phyloP scores from a whole-genome alignment of 1,140 invertebrate genomes.

The Leptestheria dahalacensis region DNA sequence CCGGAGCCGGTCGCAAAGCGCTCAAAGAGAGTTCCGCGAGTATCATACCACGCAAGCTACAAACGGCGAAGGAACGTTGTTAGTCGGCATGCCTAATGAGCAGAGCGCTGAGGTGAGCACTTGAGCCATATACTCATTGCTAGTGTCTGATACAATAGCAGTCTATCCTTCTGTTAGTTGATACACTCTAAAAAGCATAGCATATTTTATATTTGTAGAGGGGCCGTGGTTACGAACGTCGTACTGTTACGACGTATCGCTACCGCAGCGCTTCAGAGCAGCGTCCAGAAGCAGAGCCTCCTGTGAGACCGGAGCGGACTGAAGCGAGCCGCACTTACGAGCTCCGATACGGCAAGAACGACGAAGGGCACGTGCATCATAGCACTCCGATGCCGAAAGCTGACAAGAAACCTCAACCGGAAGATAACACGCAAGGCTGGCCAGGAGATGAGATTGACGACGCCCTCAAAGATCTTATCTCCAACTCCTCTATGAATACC shows the following conservation, averaged over 20 bases:
- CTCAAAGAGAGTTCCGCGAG: slow-evolving; percentile 12
- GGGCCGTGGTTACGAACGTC: background rate
- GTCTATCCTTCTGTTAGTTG: background rate
- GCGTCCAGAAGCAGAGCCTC: slow-evolving; percentile 1
- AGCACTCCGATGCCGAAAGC: background rate
- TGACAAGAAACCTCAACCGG: background rate
- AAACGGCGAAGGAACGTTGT: slow-evolving; percentile 1
- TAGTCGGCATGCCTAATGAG: slow-evolving; percentile 5
- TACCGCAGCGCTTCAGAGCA: background rate
- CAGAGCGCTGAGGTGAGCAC: background rate
- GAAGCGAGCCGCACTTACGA: slow-evolving; percentile 2
- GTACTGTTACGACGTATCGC: slow-evolving; percentile 7
- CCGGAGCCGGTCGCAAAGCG: slow-evolving; percentile 8
- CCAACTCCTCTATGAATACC: background rate
- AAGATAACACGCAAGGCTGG: background rate
- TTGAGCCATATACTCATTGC: background rate
- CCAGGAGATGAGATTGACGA: slow-evolving; percentile 1
- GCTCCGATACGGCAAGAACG: background rate
- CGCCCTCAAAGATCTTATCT: slow-evolving; percentile 2
- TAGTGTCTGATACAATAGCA: background rate
- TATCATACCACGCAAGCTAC: slow-evolving; percentile 3
- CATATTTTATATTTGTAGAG: background rate
- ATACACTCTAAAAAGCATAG: background rate
- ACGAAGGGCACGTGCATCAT: background rate
- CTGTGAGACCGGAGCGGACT: slow-evolving; percentile 5